Conservation (phyloP, 2,113 vertebrate genomes). For the Mormyrus iriodes region DNA sequence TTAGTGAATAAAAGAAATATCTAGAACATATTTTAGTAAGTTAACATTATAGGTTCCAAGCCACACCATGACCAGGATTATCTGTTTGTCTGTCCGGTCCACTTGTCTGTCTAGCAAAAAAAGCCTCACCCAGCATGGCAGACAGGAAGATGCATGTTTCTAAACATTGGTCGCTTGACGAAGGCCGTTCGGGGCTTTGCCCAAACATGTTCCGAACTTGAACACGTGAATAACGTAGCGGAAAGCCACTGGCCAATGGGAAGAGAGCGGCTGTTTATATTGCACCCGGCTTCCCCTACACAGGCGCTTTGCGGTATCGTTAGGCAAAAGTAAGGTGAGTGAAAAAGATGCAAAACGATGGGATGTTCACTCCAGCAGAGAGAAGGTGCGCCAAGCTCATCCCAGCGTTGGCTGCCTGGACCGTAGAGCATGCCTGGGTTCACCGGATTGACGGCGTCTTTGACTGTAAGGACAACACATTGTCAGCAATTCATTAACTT, state of each 20-base stretch:
- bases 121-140: not conserved
- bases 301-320: not conserved
- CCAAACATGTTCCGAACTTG: not conserved
- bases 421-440: conserved; percentile 56
- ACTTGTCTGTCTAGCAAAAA: not conserved
- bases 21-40: not conserved
- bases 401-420: conserved; percentile 45
- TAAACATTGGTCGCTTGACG: not conserved
- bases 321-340: not conserved
- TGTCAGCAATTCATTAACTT: not conserved
- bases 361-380: conserved; percentile 21
- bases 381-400: conserved; percentile 17
- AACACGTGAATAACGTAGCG: not conserved
- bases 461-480: conserved; percentile 30
- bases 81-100: not conserved
- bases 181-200: not conserved
- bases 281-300: not conserved
- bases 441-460: conserved; percentile 40
- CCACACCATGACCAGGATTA: not conserved
- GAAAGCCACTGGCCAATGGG: not conserved
- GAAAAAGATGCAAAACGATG: conserved; percentile 22
- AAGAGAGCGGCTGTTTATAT: not conserved
- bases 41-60: not conserved
- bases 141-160: no score
- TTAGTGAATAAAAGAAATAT: not conserved